Percentiles rank a stretch among this genome's conserved stretches.
These are phyloP conservation scores for Araneus ventricosus DNA, from an alignment of 1,140 invertebrate genomes.

Conservation along the genomic window DNA sequence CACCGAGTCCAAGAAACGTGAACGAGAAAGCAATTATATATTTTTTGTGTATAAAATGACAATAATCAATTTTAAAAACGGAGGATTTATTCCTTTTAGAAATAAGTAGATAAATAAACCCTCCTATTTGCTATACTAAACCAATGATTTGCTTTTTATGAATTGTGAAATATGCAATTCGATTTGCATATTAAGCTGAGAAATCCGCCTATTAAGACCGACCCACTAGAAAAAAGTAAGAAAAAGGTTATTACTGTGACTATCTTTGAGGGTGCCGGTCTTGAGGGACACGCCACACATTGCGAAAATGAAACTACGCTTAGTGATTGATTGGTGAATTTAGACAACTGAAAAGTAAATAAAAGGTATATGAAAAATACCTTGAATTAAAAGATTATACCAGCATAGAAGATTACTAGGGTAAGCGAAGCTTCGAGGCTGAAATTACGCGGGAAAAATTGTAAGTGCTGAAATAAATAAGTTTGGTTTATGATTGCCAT, in stretches of 20 bases:
- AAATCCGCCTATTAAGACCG: not conserved
- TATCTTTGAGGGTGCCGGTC: not conserved
- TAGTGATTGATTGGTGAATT: too few relatives aligned
- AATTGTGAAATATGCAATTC: not conserved
- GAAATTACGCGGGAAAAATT: too few relatives aligned
- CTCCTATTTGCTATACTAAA: not conserved
- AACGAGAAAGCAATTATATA: not conserved
- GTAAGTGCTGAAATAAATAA: too few relatives aligned
- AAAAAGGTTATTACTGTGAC: not conserved
- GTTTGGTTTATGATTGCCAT: too few relatives aligned
- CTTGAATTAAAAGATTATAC: too few relatives aligned
- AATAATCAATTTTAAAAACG: not conserved
- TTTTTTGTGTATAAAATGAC: not conserved
- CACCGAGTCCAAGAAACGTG: not conserved
- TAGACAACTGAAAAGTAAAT: too few relatives aligned
- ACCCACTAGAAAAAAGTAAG: not conserved
- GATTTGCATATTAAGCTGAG: conserved; percentile 23
- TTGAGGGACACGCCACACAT: not conserved
- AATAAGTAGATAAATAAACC: not conserved
- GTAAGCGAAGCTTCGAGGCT: too few relatives aligned
- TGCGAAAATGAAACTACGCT: not conserved
- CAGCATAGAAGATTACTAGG: too few relatives aligned
- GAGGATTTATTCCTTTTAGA: not conserved
- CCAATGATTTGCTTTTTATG: not conserved
- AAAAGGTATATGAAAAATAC: too few relatives aligned